Conservation (phyloP, 1,140 invertebrate species). For the Cylas formicarius region DNA sequence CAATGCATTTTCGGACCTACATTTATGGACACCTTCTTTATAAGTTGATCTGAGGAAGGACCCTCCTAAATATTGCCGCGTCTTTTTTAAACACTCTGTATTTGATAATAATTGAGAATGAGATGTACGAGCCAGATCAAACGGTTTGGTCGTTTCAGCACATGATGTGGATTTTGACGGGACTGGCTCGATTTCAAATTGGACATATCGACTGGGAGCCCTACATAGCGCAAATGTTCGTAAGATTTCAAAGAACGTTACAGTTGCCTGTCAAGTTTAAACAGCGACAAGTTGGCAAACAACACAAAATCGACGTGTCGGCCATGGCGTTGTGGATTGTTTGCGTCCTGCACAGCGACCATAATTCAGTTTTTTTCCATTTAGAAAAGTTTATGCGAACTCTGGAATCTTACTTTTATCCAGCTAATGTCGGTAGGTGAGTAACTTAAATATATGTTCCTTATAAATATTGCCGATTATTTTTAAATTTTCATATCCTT, state of each 20-base stretch:
- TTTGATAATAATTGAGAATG: not conserved
- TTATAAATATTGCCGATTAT: not conserved
- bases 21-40: no score
- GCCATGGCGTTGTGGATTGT: constrained; percentile 64
- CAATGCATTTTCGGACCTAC: no score
- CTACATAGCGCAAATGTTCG: constrained; percentile 75
- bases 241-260: constrained; percentile 66
- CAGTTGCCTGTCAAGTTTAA: constrained; percentile 75
- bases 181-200: constrained; percentile 65
- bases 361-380: constrained; percentile 60
- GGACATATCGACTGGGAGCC: constrained; percentile 85
- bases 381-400: constrained; percentile 75
- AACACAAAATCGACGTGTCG: constrained; percentile 49
- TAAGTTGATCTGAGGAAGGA: no score
- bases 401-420: constrained; percentile 83
- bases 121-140: not conserved
- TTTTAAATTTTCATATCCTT: no score
- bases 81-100: not conserved
- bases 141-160: constrained; percentile 42
- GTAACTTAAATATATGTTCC: not conserved
- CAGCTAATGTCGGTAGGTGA: constrained; percentile 68
- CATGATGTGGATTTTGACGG: constrained; percentile 65
- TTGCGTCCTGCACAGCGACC: constrained; percentile 50
- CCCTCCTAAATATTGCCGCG: no score
- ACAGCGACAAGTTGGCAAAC: constrained; percentile 41